Base-by-base conservation (phyloP, 2,113 vertebrate genomes). In the Sardina pilchardus region DNA sequence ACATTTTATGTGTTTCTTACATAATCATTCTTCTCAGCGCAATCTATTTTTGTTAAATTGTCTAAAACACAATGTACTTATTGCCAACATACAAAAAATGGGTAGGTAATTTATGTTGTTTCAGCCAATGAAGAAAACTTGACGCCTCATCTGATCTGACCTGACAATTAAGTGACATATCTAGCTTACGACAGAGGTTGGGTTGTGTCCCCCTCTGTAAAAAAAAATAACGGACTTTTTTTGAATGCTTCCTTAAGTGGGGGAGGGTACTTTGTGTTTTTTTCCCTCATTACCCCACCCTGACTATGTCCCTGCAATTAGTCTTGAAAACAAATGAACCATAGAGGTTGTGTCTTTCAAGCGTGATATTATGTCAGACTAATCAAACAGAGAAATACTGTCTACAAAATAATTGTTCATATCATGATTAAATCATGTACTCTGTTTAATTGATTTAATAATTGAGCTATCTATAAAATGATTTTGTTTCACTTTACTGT, bases 221-320 rank as follows among this genome's bases (percentile, higher is more conserved):
- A 78, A 34, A 12, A 78, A 78, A 78, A 36, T 78, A 78, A 78
- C 71, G 71, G 71, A 78, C 71, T 78, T 78, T 78, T 71, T 78
- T 78, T 75, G 16, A 34, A 10, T 16, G 14, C 30, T 75, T 75
- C 30, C 30, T 75, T 17, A 78, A 34, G 71, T 78, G 71, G 71
- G 71, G 71, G 71, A 78, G 71, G 71, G 71, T 78, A 36, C 26
- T 78, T 36, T 36, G 30, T 3, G 4, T 17, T 78, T 34, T 67
- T 12, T 26, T n/a, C n/a, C n/a, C 30, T 78, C 71, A 78, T 78
- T 78, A 14, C 71, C 34, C 30, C 71, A 78, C 71, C 71, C 26
- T 78, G 71, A 14, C 71, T 78, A 36, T 34, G 71, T 34, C 71
- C 30, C 71, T 78, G 34, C 71, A 78, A 78, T 78, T 78, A 78